Evolutionary conservation across 2,113 vertebrate species (phyloP).

Genomic region (Phyllostomus discolor): DNA sequence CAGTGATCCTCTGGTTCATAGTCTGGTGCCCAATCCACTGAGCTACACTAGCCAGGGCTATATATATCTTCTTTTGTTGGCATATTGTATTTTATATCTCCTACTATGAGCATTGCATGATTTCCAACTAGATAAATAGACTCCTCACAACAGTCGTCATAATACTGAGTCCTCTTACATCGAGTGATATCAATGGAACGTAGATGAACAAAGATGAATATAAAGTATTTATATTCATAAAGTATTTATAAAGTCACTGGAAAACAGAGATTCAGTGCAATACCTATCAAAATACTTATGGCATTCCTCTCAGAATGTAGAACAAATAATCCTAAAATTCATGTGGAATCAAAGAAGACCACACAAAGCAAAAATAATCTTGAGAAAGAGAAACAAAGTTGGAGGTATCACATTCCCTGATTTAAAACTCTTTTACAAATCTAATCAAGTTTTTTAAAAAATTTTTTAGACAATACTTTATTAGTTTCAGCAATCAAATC

Average conservation of each 20-base stretch:
- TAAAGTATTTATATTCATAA: too few relatives aligned
- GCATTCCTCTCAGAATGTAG: not conserved
- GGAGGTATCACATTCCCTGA: not conserved
- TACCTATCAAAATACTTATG: not conserved
- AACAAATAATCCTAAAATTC: not conserved
- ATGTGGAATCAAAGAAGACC: not conserved
- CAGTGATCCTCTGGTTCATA: too few relatives aligned
- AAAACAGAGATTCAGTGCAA: not conserved
- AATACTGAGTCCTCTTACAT: not conserved
- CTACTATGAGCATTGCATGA: not conserved
- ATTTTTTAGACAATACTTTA: conserved; percentile 93
- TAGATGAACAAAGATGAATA: not conserved
- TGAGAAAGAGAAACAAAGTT: not conserved
- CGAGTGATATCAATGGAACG: not conserved
- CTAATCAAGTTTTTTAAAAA: not conserved
- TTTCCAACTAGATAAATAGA: not conserved
- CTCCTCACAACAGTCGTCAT: not conserved
- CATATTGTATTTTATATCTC: not conserved
- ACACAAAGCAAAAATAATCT: not conserved
- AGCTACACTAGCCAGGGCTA: too few relatives aligned
- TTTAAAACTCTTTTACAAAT: not conserved
- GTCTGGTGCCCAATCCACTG: too few relatives aligned
- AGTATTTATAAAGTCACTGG: not conserved
- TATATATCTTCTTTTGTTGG: not conserved
- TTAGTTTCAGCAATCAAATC: conserved; percentile 99